A percentile compares a stretch with the other conserved stretches of the same genome.
Evolutionary conservation across 2,888 invertebrate genomes (phyloP).

Genomic region (Cataglyphis rosenhaueri): DNA sequence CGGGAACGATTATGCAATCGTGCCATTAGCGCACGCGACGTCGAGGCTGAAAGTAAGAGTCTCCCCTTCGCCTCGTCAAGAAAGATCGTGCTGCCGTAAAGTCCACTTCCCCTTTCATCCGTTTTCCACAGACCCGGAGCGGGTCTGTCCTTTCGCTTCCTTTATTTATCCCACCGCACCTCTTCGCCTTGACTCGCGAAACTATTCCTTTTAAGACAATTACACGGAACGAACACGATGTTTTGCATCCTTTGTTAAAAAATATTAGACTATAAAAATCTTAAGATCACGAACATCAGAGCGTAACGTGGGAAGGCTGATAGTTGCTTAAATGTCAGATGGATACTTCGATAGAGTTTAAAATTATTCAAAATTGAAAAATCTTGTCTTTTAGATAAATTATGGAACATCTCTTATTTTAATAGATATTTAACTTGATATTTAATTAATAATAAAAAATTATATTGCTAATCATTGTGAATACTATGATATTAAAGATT

Average conservation of each 20-base stretch:
- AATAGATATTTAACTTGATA: constrained; percentile 35
- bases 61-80: constrained; percentile 68
- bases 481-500: neutral
- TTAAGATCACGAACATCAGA: constrained; percentile 9
- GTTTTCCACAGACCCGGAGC: constrained; percentile 26
- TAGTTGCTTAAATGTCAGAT: constrained; percentile 27
- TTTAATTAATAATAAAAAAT: constrained; percentile 30
- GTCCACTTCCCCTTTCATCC: constrained; percentile 47
- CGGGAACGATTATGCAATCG: constrained; percentile 75
- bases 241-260: constrained; percentile 38
- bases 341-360: neutral
- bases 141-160: constrained; percentile 41
- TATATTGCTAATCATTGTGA: neutral
- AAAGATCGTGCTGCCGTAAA: constrained; percentile 56
- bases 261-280: neutral
- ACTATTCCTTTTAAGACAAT: constrained; percentile 44
- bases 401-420: constrained; percentile 8
- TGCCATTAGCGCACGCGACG: constrained; percentile 79
- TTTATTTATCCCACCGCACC: constrained; percentile 17
- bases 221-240: constrained; percentile 19
- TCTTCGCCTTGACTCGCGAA: constrained; percentile 41
- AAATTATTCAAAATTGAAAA: constrained; percentile 11
- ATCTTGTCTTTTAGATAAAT: neutral
- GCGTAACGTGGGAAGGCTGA: constrained; percentile 23
- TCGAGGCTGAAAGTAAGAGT: constrained; percentile 83